Percentiles rank a stretch among this genome's conserved stretches.
These are phyloP conservation scores for Phocides pigmalion DNA, from an alignment of 1,140 invertebrate genomes.

Conservation along the genomic window DNA sequence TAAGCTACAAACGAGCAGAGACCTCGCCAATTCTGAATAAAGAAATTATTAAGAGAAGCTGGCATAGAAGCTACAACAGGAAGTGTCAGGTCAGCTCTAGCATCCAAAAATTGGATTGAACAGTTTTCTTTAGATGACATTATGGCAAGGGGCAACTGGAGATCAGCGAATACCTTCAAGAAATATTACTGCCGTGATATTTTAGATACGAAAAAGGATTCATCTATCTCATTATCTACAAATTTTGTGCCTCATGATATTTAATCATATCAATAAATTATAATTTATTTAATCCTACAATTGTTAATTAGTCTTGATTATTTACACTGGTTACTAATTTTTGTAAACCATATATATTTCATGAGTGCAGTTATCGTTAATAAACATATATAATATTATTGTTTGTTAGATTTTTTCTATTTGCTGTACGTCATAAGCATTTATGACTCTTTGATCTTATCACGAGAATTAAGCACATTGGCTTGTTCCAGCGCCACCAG, in stretches of 20 bases:
- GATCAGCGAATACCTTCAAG: slow-evolving; percentile 28
- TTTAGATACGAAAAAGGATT: not conserved
- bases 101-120: slow-evolving; percentile 35
- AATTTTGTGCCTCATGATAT: slow-evolving; percentile 3
- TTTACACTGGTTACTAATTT: not conserved
- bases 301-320: not conserved
- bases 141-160: slow-evolving; percentile 33
- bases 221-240: not conserved
- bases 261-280: too few relatives aligned
- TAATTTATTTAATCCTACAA: not conserved
- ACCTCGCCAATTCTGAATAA: too few relatives aligned
- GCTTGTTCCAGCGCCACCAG: too few relatives aligned
- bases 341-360: too few relatives aligned
- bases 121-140: slow-evolving; percentile 34
- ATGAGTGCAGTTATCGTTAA: too few relatives aligned
- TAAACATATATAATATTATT: too few relatives aligned
- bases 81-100: slow-evolving; percentile 35
- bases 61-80: slow-evolving; percentile 26
- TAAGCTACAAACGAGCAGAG: too few relatives aligned
- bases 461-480: too few relatives aligned
- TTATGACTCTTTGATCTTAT: too few relatives aligned
- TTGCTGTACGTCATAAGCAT: too few relatives aligned
- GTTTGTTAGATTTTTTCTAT: too few relatives aligned
- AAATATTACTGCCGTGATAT: slow-evolving; percentile 33
- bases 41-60: slow-evolving; percentile 7